phyloP scores from a whole-genome alignment of 2,888 invertebrate genomes.

The Rhogogaster chlorosoma region DNA sequence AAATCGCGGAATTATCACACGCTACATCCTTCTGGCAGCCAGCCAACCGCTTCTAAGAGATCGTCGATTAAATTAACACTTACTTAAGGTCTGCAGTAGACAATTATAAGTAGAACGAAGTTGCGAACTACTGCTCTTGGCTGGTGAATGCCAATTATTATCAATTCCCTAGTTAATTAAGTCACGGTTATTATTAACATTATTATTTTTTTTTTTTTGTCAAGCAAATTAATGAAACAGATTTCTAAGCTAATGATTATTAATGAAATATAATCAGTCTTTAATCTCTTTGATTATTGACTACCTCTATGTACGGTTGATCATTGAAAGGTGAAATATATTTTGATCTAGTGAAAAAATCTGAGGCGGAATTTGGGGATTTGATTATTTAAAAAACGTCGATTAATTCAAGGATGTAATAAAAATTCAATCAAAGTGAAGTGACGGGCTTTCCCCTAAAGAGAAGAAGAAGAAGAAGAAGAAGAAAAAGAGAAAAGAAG shows the following conservation, averaged over 20 bases:
- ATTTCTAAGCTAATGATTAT: background rate
- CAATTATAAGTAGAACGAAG: slow-evolving; percentile 29
- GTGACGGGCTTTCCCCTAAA: background rate
- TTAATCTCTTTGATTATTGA: no score
- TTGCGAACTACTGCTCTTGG: background rate
- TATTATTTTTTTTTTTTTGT: background rate
- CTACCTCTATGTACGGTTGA: no score
- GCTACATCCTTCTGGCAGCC: slow-evolving; percentile 60
- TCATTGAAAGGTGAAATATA: no score
- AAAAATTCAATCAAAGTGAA: slow-evolving; percentile 30
- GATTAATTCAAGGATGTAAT: slow-evolving; percentile 9
- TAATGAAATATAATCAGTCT: no score
- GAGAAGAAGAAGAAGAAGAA: background rate
- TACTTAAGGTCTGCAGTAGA: background rate
- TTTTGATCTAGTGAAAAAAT: background rate
- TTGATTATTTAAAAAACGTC: background rate
- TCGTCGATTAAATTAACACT: slow-evolving; percentile 46
- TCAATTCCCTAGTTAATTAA: background rate
- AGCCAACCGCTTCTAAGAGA: slow-evolving; percentile 56
- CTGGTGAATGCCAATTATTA: slow-evolving; percentile 6
- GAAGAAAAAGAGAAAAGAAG: background rate
- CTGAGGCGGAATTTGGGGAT: background rate
- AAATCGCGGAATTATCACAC: slow-evolving; percentile 43
- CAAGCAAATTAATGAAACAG: background rate
- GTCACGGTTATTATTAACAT: no score